phyloP scores from a whole-genome alignment of 2,113 vertebrate genomes.

The Lipophrys pholis region DNA sequence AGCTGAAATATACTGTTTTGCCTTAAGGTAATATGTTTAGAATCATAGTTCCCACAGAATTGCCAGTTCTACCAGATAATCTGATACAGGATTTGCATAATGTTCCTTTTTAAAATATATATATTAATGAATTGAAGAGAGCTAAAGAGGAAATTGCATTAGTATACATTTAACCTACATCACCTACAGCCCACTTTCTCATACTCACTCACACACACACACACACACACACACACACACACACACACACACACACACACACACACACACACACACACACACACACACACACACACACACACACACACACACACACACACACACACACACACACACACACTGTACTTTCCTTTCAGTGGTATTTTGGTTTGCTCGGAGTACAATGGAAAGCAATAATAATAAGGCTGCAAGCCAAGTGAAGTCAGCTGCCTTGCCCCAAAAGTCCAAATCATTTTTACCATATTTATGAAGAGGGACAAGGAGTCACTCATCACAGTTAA shows the following conservation, averaged over 20 bases:
- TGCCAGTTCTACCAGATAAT: conserved; percentile 59
- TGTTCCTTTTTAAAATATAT: conserved; percentile 78
- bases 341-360: too few relatives aligned
- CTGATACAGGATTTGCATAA: conserved; percentile 77
- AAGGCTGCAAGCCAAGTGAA: neutral
- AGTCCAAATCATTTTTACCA: conserved; percentile 16
- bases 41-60: conserved; percentile 75
- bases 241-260: too few relatives aligned
- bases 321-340: too few relatives aligned
- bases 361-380: neutral
- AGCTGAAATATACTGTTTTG: conserved; percentile 65
- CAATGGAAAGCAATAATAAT: conserved; percentile 10
- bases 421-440: neutral
- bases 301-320: too few relatives aligned
- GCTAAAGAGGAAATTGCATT: conserved; percentile 57
- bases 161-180: conserved; percentile 69
- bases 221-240: too few relatives aligned
- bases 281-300: too few relatives aligned
- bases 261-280: too few relatives aligned
- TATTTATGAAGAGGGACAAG: conserved; percentile 13
- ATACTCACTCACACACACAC: too few relatives aligned
- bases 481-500: conserved; percentile 11
- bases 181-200: neutral
- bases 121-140: conserved; percentile 72
- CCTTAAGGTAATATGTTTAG: conserved; percentile 76